Conservation (phyloP, 2,797 vertebrate genomes). For the Platalea minor region DNA sequence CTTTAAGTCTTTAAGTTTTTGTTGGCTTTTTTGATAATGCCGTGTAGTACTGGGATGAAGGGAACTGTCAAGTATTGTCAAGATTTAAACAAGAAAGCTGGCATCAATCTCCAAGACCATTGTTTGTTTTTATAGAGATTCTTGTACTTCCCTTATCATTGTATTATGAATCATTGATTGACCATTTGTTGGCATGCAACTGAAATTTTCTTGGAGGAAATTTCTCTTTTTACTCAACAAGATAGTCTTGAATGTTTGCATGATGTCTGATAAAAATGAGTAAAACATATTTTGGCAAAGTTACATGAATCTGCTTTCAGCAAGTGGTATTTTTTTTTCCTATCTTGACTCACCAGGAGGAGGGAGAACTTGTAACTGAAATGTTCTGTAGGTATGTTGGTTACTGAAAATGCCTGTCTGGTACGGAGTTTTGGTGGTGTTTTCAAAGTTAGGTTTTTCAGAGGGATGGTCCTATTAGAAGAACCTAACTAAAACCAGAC, state of each 20-base stretch:
- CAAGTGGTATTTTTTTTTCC: neutral
- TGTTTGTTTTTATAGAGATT: neutral
- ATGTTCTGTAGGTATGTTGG: neutral
- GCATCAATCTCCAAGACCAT: neutral
- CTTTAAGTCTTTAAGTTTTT: neutral
- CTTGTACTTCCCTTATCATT: neutral
- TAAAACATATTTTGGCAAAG: neutral
- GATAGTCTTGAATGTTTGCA: neutral
- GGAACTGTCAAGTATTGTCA: neutral
- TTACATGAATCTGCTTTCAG: neutral
- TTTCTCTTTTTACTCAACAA: neutral
- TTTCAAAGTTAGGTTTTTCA: neutral
- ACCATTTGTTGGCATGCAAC: neutral
- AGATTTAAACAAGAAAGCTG: neutral
- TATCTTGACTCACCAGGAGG: neutral
- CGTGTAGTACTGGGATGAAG: neutral
- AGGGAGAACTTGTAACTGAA: neutral
- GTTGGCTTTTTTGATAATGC: neutral
- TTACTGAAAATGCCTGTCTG: neutral
- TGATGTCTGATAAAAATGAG: neutral
- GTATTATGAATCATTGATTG: neutral
- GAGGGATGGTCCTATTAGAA: neutral
- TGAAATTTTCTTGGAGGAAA: neutral
- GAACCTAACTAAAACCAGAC: neutral
- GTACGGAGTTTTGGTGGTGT: neutral